Conservation (phyloP, 2,888 invertebrate genomes). For the Athrips mouffetella region DNA sequence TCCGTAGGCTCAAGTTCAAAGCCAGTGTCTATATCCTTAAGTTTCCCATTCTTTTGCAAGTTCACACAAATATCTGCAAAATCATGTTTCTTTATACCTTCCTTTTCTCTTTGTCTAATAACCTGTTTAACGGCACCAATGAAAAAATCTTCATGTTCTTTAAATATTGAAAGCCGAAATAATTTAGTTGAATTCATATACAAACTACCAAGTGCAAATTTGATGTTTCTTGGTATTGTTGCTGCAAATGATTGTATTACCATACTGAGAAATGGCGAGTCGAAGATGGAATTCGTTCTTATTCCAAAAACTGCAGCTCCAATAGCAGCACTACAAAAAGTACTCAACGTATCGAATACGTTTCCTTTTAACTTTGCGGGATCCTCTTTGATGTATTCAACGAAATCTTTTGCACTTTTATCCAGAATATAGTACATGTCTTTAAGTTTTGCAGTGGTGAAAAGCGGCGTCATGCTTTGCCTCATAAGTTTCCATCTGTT, state of each 20-base stretch:
- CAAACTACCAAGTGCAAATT: slow-evolving; percentile 25
- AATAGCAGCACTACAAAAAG: slow-evolving; percentile 36
- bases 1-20: slow-evolving; percentile 49
- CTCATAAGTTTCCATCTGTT: slow-evolving; percentile 33
- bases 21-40: slow-evolving; percentile 42
- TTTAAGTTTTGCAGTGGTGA: slow-evolving; percentile 41
- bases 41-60: slow-evolving; percentile 45
- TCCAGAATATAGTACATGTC: slow-evolving; percentile 42
- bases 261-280: slow-evolving; percentile 43
- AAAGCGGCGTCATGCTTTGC: slow-evolving; percentile 42
- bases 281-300: slow-evolving; percentile 40
- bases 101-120: slow-evolving; percentile 40
- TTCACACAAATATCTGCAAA: slow-evolving; percentile 51
- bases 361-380: slow-evolving; percentile 38
- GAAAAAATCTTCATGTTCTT: slow-evolving; percentile 45
- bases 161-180: slow-evolving; percentile 41
- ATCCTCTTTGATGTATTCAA: slow-evolving; percentile 28
- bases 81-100: slow-evolving; percentile 44
- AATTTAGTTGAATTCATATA: slow-evolving; percentile 26
- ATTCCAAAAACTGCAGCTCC: slow-evolving; percentile 52
- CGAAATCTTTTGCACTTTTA: slow-evolving; percentile 36
- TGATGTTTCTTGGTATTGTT: slow-evolving; percentile 22
- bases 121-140: slow-evolving; percentile 49
- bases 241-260: slow-evolving; percentile 20
- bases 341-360: slow-evolving; percentile 26